Evolutionary conservation across 2,797 vertebrate genomes (phyloP).

Genomic region (Poeciliopsis turneri): DNA sequence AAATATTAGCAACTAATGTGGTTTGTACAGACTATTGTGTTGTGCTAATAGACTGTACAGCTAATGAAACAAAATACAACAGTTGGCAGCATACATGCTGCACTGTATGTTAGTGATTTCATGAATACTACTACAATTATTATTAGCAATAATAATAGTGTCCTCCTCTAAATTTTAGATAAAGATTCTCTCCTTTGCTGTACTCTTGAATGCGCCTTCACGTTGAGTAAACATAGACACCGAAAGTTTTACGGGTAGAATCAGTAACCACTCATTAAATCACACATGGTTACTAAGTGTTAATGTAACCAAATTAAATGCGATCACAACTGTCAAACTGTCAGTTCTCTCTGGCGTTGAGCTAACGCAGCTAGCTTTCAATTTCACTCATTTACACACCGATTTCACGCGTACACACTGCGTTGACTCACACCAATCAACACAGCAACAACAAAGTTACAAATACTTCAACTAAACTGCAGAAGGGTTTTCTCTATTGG

Average conservation of each 20-base stretch:
- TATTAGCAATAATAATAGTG: too few species aligned
- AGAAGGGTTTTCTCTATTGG: not conserved
- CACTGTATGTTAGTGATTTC: not conserved
- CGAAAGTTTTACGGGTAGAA: not conserved
- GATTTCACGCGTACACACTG: rapidly evolving
- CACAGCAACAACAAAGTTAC: not conserved
- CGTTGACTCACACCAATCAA: rapidly evolving
- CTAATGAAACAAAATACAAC: not conserved
- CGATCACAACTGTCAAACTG: conserved; percentile 9
- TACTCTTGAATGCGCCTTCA: not conserved
- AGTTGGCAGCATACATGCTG: not conserved
- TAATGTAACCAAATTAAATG: not conserved
- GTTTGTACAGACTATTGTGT: not conserved
- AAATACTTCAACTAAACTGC: not conserved
- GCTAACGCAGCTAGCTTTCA: not conserved
- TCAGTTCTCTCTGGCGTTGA: conserved; percentile 22
- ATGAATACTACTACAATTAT: not conserved
- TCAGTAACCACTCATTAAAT: not conserved
- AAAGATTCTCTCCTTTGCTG: not conserved
- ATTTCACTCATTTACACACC: not conserved
- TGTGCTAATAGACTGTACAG: not conserved
- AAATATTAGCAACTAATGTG: not conserved
- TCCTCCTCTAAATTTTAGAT: not conserved
- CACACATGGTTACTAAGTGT: not conserved
- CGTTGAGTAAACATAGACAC: not conserved